Base-by-base conservation (phyloP, 2,888 invertebrate species). In the Dastarcus helophoroides region DNA sequence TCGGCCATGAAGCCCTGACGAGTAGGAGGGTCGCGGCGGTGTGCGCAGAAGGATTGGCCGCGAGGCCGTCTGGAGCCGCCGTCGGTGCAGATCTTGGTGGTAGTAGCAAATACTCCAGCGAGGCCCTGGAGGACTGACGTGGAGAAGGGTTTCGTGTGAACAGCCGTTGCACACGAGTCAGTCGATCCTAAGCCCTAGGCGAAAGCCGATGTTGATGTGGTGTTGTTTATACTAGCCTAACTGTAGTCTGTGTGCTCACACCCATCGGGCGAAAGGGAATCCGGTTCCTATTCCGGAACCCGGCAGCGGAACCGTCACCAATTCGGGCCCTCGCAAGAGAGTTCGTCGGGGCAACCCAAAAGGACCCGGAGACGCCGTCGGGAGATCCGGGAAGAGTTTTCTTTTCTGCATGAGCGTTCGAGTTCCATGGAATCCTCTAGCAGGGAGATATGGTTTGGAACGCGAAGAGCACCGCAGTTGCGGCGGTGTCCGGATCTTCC, bases 31-130 rank as follows among this genome's bases (percentile, higher is more conserved):
- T 56, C 58, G 59, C 58, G 56, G 58, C 57, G 62, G 56, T 68
- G 68, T 53, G 74, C 72, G 64, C 64, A 57, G 71, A 73, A 73
- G 71, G 66, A 62, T 60, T 63, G 67, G 64, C 66, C 65, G 67
- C 58, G 60, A 61, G 63, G 58, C 58, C 56, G 61, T 56, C 62
- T 66, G 61, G 64, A 65, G 64, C 64, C 61, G n/a, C n/a, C n/a
- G n/a, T n/a, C n/a, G n/a, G n/a, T n/a, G n/a, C n/a, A n/a, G n/a
- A n/a, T n/a, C n/a, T n/a, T n/a, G n/a, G n/a, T n/a, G n/a, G n/a
- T n/a, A n/a, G n/a, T n/a, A n/a, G n/a, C n/a, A n/a, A n/a, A n/a
- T n/a, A n/a, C n/a, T 69, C 69, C 61, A 68, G 66, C 60, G 69
- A 68, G 67, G 53, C 50, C 63, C 63, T 65, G 61, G 64, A 65